Evolutionary conservation across 2,113 vertebrate species (phyloP).

Genomic region (Embiotoca jacksoni): DNA sequence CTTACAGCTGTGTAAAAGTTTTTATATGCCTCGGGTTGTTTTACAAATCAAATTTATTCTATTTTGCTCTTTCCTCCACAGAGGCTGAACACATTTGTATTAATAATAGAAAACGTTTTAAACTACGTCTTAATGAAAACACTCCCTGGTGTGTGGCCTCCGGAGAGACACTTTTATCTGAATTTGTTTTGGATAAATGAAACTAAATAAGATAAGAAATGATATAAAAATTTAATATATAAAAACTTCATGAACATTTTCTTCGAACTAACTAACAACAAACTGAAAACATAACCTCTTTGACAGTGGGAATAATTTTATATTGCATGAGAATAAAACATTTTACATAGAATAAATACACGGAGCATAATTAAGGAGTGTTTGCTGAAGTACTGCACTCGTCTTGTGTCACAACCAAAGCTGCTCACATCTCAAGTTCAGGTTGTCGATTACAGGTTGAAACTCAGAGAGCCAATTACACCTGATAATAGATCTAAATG

Average conservation of each 20-base stretch:
- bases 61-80: slow-evolving; percentile 21
- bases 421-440: not conserved
- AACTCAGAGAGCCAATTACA: too few species aligned
- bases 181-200: too few species aligned
- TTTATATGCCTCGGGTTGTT: slow-evolving; percentile 49
- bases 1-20: slow-evolving; percentile 47
- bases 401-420: not conserved
- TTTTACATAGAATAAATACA: too few species aligned
- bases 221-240: not conserved
- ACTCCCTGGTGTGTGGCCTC: too few species aligned
- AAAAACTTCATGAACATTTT: not conserved
- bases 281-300: too few species aligned
- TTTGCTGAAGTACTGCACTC: not conserved
- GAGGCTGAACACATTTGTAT: not conserved
- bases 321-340: too few species aligned
- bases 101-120: not conserved
- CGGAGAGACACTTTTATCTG: too few species aligned
- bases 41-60: slow-evolving; percentile 26
- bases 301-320: too few species aligned
- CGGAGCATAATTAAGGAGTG: too few species aligned
- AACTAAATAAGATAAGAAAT: not conserved
- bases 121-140: not conserved
- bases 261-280: too few species aligned
- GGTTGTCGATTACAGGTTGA: not conserved
- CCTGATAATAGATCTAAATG: too few species aligned